Conservation (phyloP, 2,113 vertebrate genomes). For the Melanocharis versteri region DNA sequence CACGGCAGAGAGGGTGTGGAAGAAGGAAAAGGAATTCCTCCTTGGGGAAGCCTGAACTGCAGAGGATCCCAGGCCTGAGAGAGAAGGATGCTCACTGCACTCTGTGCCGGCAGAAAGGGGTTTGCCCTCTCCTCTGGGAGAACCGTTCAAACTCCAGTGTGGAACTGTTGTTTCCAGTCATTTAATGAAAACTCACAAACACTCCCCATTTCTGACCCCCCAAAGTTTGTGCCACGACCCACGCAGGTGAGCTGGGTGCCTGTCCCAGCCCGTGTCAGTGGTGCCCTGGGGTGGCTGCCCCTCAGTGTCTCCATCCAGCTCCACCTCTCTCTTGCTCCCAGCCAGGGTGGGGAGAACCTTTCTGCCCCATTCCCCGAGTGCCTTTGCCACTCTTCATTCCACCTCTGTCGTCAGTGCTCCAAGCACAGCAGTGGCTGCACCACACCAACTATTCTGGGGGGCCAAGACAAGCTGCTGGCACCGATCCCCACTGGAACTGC, state of each 20-base stretch:
- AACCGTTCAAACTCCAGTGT: neutral
- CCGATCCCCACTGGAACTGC: neutral
- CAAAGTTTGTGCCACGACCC: neutral
- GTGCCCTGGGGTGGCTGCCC: neutral
- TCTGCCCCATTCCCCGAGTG: neutral
- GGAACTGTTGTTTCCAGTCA: neutral
- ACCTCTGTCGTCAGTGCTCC: neutral
- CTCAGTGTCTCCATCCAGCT: neutral
- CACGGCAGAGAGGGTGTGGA: neutral
- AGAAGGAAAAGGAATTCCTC: neutral
- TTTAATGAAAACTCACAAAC: neutral
- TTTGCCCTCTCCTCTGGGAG: neutral
- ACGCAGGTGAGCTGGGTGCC: neutral
- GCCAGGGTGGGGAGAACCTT: neutral
- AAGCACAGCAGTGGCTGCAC: neutral
- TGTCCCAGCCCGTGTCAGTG: fast-evolving
- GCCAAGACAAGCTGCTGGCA: neutral
- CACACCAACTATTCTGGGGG: neutral
- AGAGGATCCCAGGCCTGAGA: neutral
- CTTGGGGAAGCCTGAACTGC: neutral
- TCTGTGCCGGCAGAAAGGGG: neutral
- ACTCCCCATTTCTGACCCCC: neutral
- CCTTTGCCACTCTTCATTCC: neutral
- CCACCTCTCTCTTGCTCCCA: neutral
- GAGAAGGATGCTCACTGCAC: neutral